A percentile compares a stretch with the other conserved stretches of the same genome.
Conservation (phyloP, 2,888 invertebrate genomes). For the Oxytorus armatus region DNA sequence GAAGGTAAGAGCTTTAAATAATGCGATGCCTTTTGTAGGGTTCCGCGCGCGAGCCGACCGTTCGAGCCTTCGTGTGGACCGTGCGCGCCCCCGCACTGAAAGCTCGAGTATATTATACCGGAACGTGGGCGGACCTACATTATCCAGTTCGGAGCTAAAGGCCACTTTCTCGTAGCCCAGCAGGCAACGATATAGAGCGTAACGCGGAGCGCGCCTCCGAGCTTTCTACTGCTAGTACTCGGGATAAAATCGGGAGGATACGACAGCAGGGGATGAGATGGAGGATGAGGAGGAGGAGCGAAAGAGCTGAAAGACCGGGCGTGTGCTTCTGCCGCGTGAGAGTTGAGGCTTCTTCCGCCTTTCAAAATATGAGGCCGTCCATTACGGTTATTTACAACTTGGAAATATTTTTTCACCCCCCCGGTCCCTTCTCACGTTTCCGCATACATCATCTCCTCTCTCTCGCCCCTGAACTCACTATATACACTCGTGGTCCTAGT, state of each 20-base stretch:
- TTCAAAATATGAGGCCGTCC: conserved; percentile 77
- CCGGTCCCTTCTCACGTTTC: conserved; percentile 34
- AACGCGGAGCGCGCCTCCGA: conserved; percentile 39
- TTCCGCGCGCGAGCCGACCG: conserved; percentile 66
- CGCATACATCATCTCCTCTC: conserved; percentile 53
- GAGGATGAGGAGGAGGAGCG: neutral
- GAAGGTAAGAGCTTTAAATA: conserved; percentile 79
- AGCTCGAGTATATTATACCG: conserved; percentile 74
- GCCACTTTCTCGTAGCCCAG: conserved; percentile 74
- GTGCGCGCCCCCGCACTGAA: conserved; percentile 14
- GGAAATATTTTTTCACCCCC: conserved; percentile 52
- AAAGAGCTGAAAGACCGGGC: conserved; percentile 53
- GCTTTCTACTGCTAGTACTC: conserved; percentile 28
- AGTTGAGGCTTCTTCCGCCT: conserved; percentile 74
- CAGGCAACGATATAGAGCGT: conserved; percentile 34
- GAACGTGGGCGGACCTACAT: conserved; percentile 75
- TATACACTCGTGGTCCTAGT: conserved; percentile 52
- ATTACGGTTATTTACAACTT: conserved; percentile 76
- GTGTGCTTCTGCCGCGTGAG: conserved; percentile 67
- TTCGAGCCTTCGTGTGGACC: conserved; percentile 65
- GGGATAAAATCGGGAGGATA: conserved; percentile 49
- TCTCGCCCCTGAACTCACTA: conserved; percentile 12
- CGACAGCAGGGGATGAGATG: conserved; percentile 34
- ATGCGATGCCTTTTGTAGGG: conserved; percentile 78
- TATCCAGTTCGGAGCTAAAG: conserved; percentile 77